Evolutionary conservation across 2,113 vertebrate species (phyloP), one percentile per base, ranked within the genome.

Genomic region (Passer domesticus): DNA sequence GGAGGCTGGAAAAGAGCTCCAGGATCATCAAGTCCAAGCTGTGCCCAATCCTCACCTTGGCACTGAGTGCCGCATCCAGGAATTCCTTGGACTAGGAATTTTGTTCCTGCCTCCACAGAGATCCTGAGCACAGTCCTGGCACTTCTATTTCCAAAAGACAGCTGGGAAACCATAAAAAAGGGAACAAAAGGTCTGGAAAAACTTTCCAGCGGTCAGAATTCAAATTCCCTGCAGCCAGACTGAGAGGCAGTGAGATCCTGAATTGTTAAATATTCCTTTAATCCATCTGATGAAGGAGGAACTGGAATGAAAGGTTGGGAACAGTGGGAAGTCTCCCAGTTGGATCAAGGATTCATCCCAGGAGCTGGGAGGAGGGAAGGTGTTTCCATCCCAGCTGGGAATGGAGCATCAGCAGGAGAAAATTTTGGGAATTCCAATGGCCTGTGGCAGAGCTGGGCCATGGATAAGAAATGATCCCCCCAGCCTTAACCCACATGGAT

Each of bases 1-100:
- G 7, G 23, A 47, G 7, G 15, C 3, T 28, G 47, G 28, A 53
- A 70, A 62, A 87, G 6, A 4, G 2, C 19, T 55, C n/a, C 56
- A 13, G 13, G 28, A 6, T 33, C 19, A 11, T 3, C 1, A 0
- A 46, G 18, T 9, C 31, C 11, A 1, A 33, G 16, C 62, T 67
- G 52, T 58, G 43, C 10, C n/a, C 0, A 2, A 11, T 39, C 2
- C n/a, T 4, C 50, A 47, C 27, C 47, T 4, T 21, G 49, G n/a
- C 23, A 1, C 30, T 17, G 43, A 52, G 72, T 27, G 58, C 17
- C 47, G 27, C 17, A 3, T 16, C 21, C 67, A 53, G 39, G 3
- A 44, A 35, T 63, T 52, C 68, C 47, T n/a, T 13, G 5, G 37
- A 19, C 5, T n/a, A 8, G 20, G 43, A 22, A 44, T 68, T 73